Percentiles rank a stretch among this genome's conserved stretches.
phyloP scores from a whole-genome alignment of 1,140 invertebrate species.

The silkworm (Bombyx mori) region DNA sequence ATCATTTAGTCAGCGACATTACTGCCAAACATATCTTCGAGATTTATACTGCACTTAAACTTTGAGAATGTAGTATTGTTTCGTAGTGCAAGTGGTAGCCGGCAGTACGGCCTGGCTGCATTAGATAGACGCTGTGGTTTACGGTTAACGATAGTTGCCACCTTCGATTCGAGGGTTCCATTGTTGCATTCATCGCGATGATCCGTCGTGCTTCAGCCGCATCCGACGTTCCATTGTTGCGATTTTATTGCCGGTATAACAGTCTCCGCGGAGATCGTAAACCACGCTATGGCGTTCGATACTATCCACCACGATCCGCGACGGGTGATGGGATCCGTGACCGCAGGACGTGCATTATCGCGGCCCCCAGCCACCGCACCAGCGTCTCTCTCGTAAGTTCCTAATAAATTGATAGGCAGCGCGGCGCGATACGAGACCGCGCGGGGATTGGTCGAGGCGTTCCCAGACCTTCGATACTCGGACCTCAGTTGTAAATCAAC shows the following conservation, averaged over 20 bases:
- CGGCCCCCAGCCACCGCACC: slow-evolving; percentile 55
- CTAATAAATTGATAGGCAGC: slow-evolving; percentile 68
- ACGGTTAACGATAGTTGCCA: slow-evolving; percentile 40
- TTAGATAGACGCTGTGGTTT: slow-evolving; percentile 5
- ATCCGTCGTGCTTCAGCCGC: slow-evolving; percentile 57
- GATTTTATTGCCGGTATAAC: slow-evolving; percentile 67
- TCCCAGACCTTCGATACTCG: slow-evolving; percentile 45
- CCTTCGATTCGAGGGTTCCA: slow-evolving; percentile 58
- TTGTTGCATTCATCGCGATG: slow-evolving; percentile 66
- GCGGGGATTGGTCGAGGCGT: slow-evolving; percentile 55
- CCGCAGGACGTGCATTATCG: slow-evolving; percentile 57
- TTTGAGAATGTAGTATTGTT: too few relatives aligned
- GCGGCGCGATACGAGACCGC: slow-evolving; percentile 24
- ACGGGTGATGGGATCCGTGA: slow-evolving; percentile 47
- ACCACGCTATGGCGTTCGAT: slow-evolving; percentile 53
- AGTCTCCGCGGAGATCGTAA: slow-evolving; percentile 56
- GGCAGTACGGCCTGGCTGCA: too few relatives aligned
- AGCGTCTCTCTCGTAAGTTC: slow-evolving; percentile 59
- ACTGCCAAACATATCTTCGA: too few relatives aligned
- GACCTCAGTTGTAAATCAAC: slow-evolving; percentile 63
- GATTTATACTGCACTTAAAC: too few relatives aligned
- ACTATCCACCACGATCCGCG: slow-evolving; percentile 42
- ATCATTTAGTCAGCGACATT: too few relatives aligned
- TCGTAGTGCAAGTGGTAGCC: too few relatives aligned
- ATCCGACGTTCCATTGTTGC: slow-evolving; percentile 67